A percentile compares a stretch with the other conserved stretches of the same genome.
These are phyloP conservation scores for Crotalus viridis DNA, from an alignment of 2,113 vertebrate genomes.

Conservation along the genomic window DNA sequence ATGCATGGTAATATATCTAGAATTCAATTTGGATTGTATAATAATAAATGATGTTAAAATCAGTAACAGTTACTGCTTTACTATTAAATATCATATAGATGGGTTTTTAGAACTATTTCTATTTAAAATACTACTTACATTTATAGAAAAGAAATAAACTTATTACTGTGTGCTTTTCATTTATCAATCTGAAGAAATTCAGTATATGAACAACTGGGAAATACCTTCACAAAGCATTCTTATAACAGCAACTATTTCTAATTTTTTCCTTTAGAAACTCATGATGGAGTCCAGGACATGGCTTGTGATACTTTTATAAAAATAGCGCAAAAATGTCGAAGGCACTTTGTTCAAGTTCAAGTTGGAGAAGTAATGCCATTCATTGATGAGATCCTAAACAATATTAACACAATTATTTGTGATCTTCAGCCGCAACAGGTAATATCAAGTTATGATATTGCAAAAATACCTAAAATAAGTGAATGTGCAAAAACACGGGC, in stretches of 20 bases:
- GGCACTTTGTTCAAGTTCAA: slow-evolving; percentile 98
- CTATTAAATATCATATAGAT: not conserved
- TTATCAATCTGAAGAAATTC: not conserved
- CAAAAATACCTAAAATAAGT: not conserved
- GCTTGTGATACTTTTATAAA: slow-evolving; percentile 99
- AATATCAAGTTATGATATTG: not conserved
- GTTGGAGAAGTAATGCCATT: slow-evolving; percentile 99
- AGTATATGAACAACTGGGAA: not conserved
- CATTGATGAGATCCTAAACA: slow-evolving; percentile 98
- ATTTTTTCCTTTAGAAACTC: slow-evolving; percentile 82
- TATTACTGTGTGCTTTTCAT: too few relatives aligned
- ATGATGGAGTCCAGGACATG: slow-evolving; percentile 98
- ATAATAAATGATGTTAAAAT: not conserved
- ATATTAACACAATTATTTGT: slow-evolving; percentile 99
- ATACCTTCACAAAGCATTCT: not conserved
- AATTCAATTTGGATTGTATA: not conserved
- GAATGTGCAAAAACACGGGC: not conserved
- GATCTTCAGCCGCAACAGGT: slow-evolving; percentile 99
- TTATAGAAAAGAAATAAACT: not conserved
- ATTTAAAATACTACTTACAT: not conserved
- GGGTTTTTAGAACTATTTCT: not conserved
- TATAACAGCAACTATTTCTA: slow-evolving; percentile 1
- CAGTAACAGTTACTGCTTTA: not conserved
- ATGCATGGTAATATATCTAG: slow-evolving; percentile 88
- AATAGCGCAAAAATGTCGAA: slow-evolving; percentile 96